Evolutionary conservation across 2,113 vertebrate genomes (phyloP).

Genomic region (Calidris pugnax): DNA sequence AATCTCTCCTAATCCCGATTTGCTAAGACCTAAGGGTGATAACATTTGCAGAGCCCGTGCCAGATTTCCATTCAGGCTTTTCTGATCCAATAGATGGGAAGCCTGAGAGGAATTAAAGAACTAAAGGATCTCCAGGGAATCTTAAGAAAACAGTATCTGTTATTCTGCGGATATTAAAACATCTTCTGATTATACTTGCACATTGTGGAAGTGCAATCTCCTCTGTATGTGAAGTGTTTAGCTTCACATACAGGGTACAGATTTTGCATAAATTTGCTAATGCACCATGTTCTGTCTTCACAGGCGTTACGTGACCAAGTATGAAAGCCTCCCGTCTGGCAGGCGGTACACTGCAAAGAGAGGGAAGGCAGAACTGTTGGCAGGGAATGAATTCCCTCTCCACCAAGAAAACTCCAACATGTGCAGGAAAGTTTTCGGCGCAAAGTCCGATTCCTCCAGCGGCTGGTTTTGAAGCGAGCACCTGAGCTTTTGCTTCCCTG

Average conservation of each 20-base stretch:
- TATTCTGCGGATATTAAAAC: neutral
- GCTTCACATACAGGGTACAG: neutral
- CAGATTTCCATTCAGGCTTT: neutral
- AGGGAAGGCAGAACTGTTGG: constrained; percentile 70
- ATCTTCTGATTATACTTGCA: neutral
- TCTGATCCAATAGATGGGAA: neutral
- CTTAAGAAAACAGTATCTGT: neutral
- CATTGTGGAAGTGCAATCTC: neutral
- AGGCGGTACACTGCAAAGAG: constrained; percentile 72
- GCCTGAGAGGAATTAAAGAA: neutral
- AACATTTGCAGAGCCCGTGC: neutral
- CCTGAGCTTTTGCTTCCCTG: neutral
- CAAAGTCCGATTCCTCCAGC: constrained; percentile 56
- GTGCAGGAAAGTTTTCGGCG: constrained; percentile 86
- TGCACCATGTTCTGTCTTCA: neutral
- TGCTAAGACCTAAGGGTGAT: neutral
- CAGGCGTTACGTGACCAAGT: constrained; percentile 84
- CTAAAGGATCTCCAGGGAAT: neutral
- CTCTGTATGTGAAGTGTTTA: neutral
- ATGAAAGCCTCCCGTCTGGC: constrained; percentile 85
- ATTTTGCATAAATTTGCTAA: neutral
- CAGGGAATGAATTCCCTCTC: constrained; percentile 91
- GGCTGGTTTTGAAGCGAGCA: constrained; percentile 75
- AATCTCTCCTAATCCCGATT: neutral
- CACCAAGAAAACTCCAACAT: constrained; percentile 97